phyloP scores from a whole-genome alignment of 2,797 vertebrate species.

The Synaphobranchus kaupii region DNA sequence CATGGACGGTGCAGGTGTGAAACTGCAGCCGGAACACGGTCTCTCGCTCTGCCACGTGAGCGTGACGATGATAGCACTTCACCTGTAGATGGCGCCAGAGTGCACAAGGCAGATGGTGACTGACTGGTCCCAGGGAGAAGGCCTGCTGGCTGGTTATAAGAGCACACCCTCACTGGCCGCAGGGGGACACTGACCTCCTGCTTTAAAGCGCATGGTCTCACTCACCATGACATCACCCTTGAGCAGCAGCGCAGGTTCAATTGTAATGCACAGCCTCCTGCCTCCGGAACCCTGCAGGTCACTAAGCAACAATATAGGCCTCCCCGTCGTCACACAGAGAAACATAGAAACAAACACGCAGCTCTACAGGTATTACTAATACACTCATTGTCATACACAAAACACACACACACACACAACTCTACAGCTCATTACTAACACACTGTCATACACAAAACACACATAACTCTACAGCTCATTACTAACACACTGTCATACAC shows the following conservation, averaged over 20 bases:
- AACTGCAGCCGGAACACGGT: slow-evolving; percentile 89
- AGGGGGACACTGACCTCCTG: neutral
- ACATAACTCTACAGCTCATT: too few species aligned
- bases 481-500: slow-evolving; percentile 9
- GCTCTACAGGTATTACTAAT: slow-evolving; percentile 1
- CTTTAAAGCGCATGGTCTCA: slow-evolving; percentile 10
- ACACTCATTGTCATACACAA: slow-evolving; percentile 20
- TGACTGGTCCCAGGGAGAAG: neutral
- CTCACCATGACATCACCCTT: slow-evolving; percentile 93
- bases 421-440: neutral
- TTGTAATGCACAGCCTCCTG: slow-evolving; percentile 79
- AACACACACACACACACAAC: neutral
- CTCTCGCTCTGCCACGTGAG: slow-evolving; percentile 75
- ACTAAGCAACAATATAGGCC: slow-evolving; percentile 54
- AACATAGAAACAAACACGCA: slow-evolving; percentile 9
- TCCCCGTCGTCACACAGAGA: neutral
- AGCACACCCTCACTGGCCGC: neutral
- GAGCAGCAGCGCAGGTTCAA: slow-evolving; percentile 85
- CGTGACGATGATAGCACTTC: slow-evolving; percentile 84
- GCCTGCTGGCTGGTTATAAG: neutral
- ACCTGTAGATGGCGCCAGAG: slow-evolving; percentile 67
- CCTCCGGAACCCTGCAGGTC: slow-evolving; percentile 73
- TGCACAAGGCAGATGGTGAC: neutral
- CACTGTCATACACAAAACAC: too few species aligned
- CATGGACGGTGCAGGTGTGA: slow-evolving; percentile 89